A percentile compares a stretch with the other conserved stretches of the same genome.
Conservation (phyloP, 2,797 vertebrate genomes). For the Mus minutoides region DNA sequence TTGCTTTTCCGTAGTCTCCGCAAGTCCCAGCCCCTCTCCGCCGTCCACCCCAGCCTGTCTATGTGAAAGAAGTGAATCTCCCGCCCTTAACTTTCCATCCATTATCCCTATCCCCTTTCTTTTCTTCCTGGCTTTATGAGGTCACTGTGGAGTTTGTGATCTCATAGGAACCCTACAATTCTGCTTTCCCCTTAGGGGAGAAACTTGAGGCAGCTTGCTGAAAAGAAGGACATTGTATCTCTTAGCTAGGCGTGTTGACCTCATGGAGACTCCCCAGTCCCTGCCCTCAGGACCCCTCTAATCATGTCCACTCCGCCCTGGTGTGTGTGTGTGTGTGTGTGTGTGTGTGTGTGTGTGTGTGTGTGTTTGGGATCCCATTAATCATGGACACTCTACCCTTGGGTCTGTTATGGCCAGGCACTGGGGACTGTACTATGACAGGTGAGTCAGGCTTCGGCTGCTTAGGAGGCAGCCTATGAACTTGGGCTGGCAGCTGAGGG, state of each 20-base stretch:
- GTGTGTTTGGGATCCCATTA: constrained; percentile 11
- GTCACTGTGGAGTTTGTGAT: constrained; percentile 69
- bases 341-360: background rate
- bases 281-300: background rate
- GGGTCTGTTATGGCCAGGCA: background rate
- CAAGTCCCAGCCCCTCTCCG: background rate
- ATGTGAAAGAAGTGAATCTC: constrained; percentile 34
- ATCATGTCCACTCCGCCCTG: background rate
- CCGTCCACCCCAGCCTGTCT: background rate
- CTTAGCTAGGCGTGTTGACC: background rate
- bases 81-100: background rate
- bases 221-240: constrained; percentile 63
- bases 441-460: constrained; percentile 72
- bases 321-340: background rate
- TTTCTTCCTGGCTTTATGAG: constrained; percentile 32
- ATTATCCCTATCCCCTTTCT: constrained; percentile 13
- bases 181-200: constrained; percentile 47
- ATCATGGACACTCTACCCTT: background rate
- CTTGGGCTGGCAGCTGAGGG: constrained; percentile 59
- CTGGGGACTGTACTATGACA: constrained; percentile 37
- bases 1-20: background rate
- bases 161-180: constrained; percentile 69
- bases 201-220: constrained; percentile 36
- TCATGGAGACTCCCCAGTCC: background rate
- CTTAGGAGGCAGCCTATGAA: constrained; percentile 51